A percentile compares a stretch with the other conserved stretches of the same genome.
These are phyloP conservation scores for Hestina assimilis DNA, from an alignment of 1,140 invertebrate genomes.

Conservation along the genomic window DNA sequence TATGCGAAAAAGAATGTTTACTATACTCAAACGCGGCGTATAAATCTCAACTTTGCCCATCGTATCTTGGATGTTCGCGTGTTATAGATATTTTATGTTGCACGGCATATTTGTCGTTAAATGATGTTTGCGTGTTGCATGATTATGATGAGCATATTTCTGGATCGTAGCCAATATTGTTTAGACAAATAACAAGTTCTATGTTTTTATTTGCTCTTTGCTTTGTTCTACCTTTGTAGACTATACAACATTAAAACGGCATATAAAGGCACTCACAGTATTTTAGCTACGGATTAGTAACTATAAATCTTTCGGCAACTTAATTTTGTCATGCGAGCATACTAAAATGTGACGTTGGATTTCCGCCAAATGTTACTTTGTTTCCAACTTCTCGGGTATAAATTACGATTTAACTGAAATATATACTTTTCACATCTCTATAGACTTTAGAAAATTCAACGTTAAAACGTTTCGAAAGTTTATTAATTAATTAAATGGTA, in stretches of 20 bases:
- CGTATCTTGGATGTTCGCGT: background rate
- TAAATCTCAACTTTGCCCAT: background rate
- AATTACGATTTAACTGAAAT: constrained; percentile 53
- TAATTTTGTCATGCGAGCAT: constrained; percentile 42
- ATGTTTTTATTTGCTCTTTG: too few species aligned
- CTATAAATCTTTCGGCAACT: constrained; percentile 21
- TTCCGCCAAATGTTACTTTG: constrained; percentile 68
- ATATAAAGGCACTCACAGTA: background rate
- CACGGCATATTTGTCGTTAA: constrained; percentile 57
- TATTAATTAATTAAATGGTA: constrained; percentile 46
- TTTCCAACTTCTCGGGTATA: constrained; percentile 55
- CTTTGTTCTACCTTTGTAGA: too few species aligned
- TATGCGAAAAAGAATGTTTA: background rate
- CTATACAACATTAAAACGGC: background rate
- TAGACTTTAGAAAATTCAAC: constrained; percentile 25
- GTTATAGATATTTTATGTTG: constrained; percentile 35
- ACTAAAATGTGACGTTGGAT: constrained; percentile 68
- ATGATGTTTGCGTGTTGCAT: constrained; percentile 59
- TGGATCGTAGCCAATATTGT: constrained; percentile 51
- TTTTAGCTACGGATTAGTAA: background rate
- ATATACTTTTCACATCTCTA: constrained; percentile 37
- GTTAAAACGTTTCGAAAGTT: constrained; percentile 3
- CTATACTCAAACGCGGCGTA: background rate
- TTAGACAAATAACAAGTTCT: too few species aligned
- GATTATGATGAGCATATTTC: constrained; percentile 55